These are phyloP conservation scores for Tachina grossa DNA, from an alignment of 2,888 invertebrate genomes.

Conservation along the genomic window DNA sequence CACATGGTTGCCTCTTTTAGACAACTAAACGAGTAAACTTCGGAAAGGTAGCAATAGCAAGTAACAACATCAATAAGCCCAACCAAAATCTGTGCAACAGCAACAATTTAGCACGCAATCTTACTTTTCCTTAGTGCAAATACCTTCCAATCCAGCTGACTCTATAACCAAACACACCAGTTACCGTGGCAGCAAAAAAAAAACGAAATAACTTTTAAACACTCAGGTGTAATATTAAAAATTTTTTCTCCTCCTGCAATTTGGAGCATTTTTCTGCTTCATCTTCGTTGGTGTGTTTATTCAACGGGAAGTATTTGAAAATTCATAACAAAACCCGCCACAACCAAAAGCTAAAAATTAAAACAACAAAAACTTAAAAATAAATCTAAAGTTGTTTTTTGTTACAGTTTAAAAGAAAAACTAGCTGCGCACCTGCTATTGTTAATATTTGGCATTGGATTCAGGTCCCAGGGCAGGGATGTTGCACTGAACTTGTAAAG, in stretches of 20 bases:
- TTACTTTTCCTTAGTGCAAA: conserved; percentile 73
- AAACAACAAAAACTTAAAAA: conserved; percentile 17
- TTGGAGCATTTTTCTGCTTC: conserved; percentile 59
- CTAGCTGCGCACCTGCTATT: background rate
- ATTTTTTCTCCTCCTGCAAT: conserved; percentile 30
- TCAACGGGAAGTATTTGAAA: conserved; percentile 66
- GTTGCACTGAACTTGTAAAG: background rate
- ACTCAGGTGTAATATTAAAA: conserved; percentile 14
- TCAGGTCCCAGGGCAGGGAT: background rate
- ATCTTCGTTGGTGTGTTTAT: conserved; percentile 39
- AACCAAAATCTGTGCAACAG: conserved; percentile 48
- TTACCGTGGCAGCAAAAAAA: conserved; percentile 43
- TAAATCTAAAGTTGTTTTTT: conserved; percentile 54
- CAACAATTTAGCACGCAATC: conserved; percentile 61
- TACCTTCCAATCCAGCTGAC: conserved; percentile 73
- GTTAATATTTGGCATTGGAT: conserved; percentile 8
- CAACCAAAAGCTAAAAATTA: conserved; percentile 18
- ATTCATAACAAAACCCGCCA: conserved; percentile 56
- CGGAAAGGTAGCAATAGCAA: conserved; percentile 11
- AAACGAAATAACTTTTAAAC: conserved; percentile 21
- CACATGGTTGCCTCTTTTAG: conserved; percentile 42
- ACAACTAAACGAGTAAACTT: background rate
- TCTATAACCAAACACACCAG: conserved; percentile 24
- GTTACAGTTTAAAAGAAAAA: conserved; percentile 35
- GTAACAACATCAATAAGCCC: conserved; percentile 23